These are phyloP conservation scores for Folsomia manolachei DNA, from an alignment of 2,888 invertebrate genomes.

Conservation along the genomic window DNA sequence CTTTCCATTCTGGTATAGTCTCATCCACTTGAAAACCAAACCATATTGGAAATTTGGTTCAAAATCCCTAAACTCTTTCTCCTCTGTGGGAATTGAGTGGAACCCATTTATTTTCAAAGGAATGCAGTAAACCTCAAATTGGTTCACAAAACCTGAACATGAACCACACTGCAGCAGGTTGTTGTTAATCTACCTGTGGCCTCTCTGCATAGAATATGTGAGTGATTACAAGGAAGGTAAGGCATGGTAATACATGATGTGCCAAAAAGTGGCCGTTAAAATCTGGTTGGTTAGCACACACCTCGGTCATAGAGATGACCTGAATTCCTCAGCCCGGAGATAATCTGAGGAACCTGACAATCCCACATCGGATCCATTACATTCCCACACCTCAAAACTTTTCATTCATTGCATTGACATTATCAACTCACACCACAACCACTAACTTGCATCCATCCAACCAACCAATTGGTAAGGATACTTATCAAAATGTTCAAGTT, in stretches of 20 bases:
- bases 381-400: neutral
- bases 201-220: neutral
- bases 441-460: neutral
- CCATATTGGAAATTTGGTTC: neutral
- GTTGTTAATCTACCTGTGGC: neutral
- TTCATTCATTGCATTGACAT: neutral
- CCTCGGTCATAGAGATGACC: neutral
- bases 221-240: neutral
- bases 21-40: neutral
- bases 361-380: neutral
- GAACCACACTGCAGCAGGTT: neutral
- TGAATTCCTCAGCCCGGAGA: neutral
- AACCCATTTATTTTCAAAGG: neutral
- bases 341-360: neutral
- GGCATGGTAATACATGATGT: neutral
- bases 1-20: neutral
- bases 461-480: neutral
- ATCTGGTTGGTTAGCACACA: neutral
- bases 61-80: neutral
- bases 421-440: neutral
- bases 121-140: neutral
- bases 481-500: neutral
- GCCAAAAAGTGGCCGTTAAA: constrained; percentile 1
- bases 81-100: neutral
- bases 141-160: neutral